Conservation (phyloP, 2,888 invertebrate genomes). For the Arctia plantaginis region DNA sequence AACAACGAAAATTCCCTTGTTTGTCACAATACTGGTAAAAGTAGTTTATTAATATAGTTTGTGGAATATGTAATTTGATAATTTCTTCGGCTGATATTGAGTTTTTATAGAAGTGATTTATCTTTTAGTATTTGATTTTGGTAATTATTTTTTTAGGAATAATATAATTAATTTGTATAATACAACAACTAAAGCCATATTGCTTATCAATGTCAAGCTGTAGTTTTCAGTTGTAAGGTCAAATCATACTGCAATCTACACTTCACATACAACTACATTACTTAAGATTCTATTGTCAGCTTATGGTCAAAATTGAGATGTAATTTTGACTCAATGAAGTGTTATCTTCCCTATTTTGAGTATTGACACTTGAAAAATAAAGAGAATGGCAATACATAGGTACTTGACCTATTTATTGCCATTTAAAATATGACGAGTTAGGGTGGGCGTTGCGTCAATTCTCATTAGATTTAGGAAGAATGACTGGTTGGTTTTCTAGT, state of each 20-base stretch:
- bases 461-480: slow-evolving; percentile 68
- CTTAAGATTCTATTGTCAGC: too few species aligned
- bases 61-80: not conserved
- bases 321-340: not conserved
- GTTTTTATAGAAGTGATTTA: not conserved
- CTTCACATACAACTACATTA: too few species aligned
- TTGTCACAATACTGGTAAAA: not conserved
- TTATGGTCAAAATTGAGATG: not conserved
- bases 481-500: slow-evolving; percentile 60
- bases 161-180: too few species aligned
- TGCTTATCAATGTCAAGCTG: too few species aligned
- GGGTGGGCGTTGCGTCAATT: slow-evolving; percentile 59
- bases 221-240: not conserved
- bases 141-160: too few species aligned
- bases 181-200: too few species aligned
- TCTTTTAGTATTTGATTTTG: not conserved
- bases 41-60: not conserved
- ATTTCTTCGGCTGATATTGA: not conserved
- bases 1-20: not conserved
- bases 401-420: slow-evolving; percentile 57
- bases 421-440: slow-evolving; percentile 63
- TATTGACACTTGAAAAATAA: not conserved
- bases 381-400: too few species aligned
- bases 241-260: not conserved
- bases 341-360: too few species aligned